Base-by-base conservation (phyloP, 2,888 invertebrate genomes). In the Patella ulyssiponensis region DNA sequence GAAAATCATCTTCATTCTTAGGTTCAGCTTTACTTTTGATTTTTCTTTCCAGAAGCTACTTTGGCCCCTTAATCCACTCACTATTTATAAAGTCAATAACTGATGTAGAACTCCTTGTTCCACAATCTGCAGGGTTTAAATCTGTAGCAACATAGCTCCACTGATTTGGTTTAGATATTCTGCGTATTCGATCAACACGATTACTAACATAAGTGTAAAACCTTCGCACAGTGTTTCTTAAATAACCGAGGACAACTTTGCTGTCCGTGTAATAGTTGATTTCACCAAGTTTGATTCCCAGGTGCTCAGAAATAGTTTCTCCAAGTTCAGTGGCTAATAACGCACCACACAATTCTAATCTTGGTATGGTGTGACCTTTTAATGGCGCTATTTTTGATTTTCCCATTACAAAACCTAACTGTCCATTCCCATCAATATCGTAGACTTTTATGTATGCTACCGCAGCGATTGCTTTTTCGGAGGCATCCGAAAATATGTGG, bases 311-410 rank as follows among this genome's bases (percentile, higher is more conserved):
- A 17, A 58, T n/a, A 20, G 58, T 20, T 17, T 9, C 58, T 17
- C n/a, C 58, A 20, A 58, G 17, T 58, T 58, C 58, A 20, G 9
- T 20, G 20, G 58, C 58, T 20, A 58, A 20, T 9, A 58, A 17
- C 17, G 58, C 58, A 20, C n/a, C 58, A 11, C 58, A 58, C 17
- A 58, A 20, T 58, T 58, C 58, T 17, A 58, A 15, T 20, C 58
- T n/a, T 4, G 58, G 58, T 58, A 58, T 58, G n/a, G 58, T 58
- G 58, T 58, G 58, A 58, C 58, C 58, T 20, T 58, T 17, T 20
- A 17, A 58, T 12, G 83, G 84, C 33, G 83, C 82, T 14, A 83
- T 69, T 64, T 78, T 80, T 12, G 81, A 54, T 70, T 81, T 83
- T 23, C 84, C 82, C 74, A 79, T 74, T 5, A 82, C 14, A 74